Conservation (phyloP, 2,113 vertebrate genomes). For the Calidris pygmaea region DNA sequence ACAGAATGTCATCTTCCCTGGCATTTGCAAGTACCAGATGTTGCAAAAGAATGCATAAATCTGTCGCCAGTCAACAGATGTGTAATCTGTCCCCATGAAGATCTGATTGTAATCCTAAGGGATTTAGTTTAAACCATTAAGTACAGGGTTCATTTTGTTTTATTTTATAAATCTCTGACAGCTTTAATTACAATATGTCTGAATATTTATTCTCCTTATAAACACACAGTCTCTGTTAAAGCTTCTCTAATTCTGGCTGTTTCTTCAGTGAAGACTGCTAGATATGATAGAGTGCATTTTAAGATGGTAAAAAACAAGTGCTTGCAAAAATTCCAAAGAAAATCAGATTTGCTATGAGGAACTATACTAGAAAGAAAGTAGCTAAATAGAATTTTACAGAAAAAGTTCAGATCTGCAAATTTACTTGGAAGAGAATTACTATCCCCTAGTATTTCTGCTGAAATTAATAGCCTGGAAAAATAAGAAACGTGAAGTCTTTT, state of each 20-base stretch:
- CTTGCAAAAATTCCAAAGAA: not conserved
- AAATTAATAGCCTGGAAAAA: not conserved
- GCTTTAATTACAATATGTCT: not conserved
- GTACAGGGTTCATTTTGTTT: not conserved
- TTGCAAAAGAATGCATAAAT: not conserved
- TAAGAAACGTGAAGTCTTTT: not conserved
- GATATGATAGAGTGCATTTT: not conserved
- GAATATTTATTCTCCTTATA: not conserved
- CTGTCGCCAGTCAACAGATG: not conserved
- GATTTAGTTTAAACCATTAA: not conserved
- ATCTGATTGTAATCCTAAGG: not conserved
- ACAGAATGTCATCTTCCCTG: not conserved
- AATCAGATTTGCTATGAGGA: not conserved
- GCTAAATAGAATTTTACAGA: not conserved
- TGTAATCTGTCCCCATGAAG: not conserved
- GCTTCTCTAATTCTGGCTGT: not conserved
- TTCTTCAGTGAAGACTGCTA: not conserved
- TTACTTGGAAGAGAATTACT: not conserved
- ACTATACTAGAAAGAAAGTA: not conserved
- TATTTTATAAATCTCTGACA: not conserved
- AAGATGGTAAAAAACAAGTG: fast-evolving
- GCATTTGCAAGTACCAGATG: not conserved
- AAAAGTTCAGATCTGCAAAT: not conserved
- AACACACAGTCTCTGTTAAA: not conserved
- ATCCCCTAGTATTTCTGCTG: not conserved